Base-by-base conservation (phyloP, 2,888 invertebrate genomes). In the Cetonia aurata region DNA sequence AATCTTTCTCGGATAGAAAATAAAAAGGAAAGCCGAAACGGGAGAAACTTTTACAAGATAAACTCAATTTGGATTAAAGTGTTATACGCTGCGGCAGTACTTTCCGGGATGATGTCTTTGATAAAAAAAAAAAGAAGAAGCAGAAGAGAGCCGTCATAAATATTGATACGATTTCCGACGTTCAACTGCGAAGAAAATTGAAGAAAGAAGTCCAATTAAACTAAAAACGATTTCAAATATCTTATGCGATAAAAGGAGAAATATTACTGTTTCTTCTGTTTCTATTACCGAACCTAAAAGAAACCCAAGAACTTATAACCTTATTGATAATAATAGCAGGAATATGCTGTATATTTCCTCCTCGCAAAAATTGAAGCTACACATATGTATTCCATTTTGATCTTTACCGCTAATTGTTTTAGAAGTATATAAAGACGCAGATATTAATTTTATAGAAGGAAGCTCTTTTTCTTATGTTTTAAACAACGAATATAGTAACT, bases 11-110 rank as follows among this genome's bases (percentile, higher is more conserved):
- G 69, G 67, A 75, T 74, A 77, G 78, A 79, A 77, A 79, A 80
- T 78, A 80, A 77, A 78, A 74, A 74, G 75, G 73, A 77, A 78
- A 77, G 74, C 75, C 75, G 70, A 70, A 74, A 69, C 74, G 74
- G 75, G 71, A 75, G 75, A 77, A 81, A 81, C 75, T 79, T 80
- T 78, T 73, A 71, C 71, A 79, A 80, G 79, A 79, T 78, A 79
- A 80, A 80, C 80, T 80, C 80, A 79, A 80, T 81, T 81, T 78
- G 80, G 80, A 81, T 80, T 81, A 80, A 81, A 80, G 79, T 80
- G 78, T 78, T 78, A 79, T 79, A 79, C 77, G 41, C 41, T 65
- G 50, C 50, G 62, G 62, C 62, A 65, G 50, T 65, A 65, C 62
- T 65, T 65, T 70, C 52, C 50, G 25, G 60, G 50, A 59, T 65